Evolutionary conservation across 2,888 invertebrate species (phyloP), one percentile per base, ranked within the genome.

Genomic region (Chironomus riparius): DNA sequence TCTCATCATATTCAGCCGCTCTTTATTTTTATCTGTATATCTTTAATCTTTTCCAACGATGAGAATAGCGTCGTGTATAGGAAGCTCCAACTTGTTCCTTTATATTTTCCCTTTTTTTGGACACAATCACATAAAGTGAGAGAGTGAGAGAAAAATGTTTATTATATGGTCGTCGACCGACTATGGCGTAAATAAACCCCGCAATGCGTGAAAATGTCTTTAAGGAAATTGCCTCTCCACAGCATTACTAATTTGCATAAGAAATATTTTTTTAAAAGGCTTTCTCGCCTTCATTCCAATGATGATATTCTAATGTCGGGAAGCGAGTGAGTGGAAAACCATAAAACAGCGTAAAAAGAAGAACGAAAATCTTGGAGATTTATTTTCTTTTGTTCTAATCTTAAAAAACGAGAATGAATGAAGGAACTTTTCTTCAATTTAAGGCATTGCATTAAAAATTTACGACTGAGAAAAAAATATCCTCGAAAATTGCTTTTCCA

Each of bases 401-500:
- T 65, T 4, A 38, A 38, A n/a, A n/a, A 38, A 10, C 38, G 38
- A 38, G 38, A 38, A 38, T 56, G 18, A 56, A 56, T 18, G n/a
- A 56, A 56, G 18, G n/a, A 15, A n/a, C 18, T 50, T 50, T 50
- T 38, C 38, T 38, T 38, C 38, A 10, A 38, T 38, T 38, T 22
- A 13, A 21, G 13, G 65, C 13, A 21, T 65, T 65, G 65, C 65
- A 65, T 65, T 65, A 65, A 65, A 65, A 65, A 65, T 65, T 65
- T 65, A 65, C 65, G 65, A 65, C 22, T 22, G 65, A 65, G 38
- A 38, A 38, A 65, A 24, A 24, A 22, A 65, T n/a, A 65, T 65
- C 65, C 65, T 65, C 12, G 65, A 65, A 65, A 65, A 65, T 65
- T 65, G 22, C 22, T 65, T 65, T 65, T 65, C 65, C 65, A 65